Evolutionary conservation across 1,140 invertebrate species (phyloP), one percentile per base, ranked within the genome.

Genomic region (Harpegnathos saltator): DNA sequence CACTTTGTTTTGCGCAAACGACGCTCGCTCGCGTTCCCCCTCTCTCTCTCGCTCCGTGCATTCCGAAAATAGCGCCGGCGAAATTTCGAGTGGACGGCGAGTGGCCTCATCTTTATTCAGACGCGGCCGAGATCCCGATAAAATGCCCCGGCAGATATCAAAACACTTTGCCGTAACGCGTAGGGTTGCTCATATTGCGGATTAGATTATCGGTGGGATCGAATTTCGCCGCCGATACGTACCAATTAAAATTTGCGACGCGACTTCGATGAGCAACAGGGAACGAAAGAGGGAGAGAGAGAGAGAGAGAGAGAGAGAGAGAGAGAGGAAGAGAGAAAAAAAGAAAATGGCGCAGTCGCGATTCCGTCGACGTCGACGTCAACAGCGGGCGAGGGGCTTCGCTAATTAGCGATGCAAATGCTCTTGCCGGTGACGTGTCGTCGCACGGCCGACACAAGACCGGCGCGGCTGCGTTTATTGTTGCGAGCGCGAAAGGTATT

Each of bases 391-490:
- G 52, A 44, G 22, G n/a, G n/a, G 83, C 9, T 44, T 9, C 26
- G 62, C 72, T 88, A 92, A 92, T 92, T 92, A 92, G 92, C 74
- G 82, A 91, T 89, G 85, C 87, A 91, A 91, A 92, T 91, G 89
- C n/a, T n/a, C n/a, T n/a, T n/a, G n/a, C n/a, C n/a, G n/a, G n/a
- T n/a, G n/a, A n/a, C n/a, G n/a, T n/a, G n/a, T n/a, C n/a, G n/a
- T n/a, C n/a, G n/a, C 73, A 85, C 63, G 29, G 29, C 50, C 38
- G 56, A 56, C 58, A 75, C 44, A 85, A 50, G 71, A 66, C 85
- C 66, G 86, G 73, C 82, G 85, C 50, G 26, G 48, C 85, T 90
- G 91, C 90, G 83, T 71, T 66, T 88, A 80, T 44, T 44, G 38
- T 44, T 81, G 87, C 69, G 19, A 52, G 69, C 54, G 82, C 80